Evolutionary conservation across 2,113 vertebrate species (phyloP).

Genomic region (Melierax canorus): DNA sequence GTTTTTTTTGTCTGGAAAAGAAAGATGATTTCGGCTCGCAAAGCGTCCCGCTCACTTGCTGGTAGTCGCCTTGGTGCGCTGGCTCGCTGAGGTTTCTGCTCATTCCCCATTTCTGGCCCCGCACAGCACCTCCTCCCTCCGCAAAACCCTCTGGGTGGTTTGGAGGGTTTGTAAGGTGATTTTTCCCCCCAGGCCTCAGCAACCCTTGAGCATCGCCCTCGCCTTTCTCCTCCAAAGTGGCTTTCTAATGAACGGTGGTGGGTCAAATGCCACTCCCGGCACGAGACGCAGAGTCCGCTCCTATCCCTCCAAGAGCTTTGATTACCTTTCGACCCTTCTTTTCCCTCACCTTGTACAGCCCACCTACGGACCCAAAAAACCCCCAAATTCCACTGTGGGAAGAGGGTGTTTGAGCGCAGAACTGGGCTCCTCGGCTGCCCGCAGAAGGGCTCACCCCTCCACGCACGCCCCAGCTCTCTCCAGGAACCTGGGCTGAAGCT

Average conservation of each 20-base stretch:
- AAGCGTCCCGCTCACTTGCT: neutral
- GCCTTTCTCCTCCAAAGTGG: neutral
- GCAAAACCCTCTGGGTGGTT: neutral
- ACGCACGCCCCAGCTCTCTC: neutral
- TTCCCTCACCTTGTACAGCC: neutral
- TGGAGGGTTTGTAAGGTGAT: neutral
- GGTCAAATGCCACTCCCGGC: rapidly evolving
- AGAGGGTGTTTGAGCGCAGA: neutral
- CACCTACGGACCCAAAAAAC: neutral
- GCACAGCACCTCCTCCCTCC: neutral
- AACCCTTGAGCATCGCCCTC: neutral
- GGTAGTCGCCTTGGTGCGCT: rapidly evolving
- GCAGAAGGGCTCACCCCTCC: neutral
- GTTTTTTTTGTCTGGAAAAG: neutral
- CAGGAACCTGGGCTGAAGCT: rapidly evolving
- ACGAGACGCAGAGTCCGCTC: neutral
- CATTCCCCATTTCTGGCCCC: neutral
- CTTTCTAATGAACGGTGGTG: neutral
- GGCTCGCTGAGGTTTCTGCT: neutral
- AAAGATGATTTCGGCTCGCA: neutral
- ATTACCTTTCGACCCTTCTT: neutral
- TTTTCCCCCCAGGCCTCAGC: neutral
- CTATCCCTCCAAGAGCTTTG: neutral
- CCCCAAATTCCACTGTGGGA: neutral
- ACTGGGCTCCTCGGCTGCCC: neutral